Evolutionary conservation across 2,888 invertebrate species (phyloP), one percentile per base, ranked within the genome.

Genomic region (Acronicta aceris): DNA sequence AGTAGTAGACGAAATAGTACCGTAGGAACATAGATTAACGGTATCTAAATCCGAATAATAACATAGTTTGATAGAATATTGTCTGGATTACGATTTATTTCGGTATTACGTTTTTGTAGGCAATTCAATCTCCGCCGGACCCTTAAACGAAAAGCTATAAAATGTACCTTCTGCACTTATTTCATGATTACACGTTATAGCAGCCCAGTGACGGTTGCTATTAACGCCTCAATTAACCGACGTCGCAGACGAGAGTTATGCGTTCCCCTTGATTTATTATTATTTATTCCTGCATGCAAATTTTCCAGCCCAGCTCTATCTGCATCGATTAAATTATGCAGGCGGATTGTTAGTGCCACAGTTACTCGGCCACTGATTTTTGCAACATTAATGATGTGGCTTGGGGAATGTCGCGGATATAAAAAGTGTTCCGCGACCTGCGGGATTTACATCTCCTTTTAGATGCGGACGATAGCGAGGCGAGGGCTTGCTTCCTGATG

Each of bases 181-280:
- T 6, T 43, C 12, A 13, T 5, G 12, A 21, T 21, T 4, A 21
- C 12, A 43, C 21, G 48, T 30, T 40, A 45, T 48, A 71, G 25
- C 57, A 41, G 48, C 43, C 6, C 72, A 79, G 74, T 76, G 81
- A 71, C 72, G 73, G 68, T 48, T 38, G 59, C 83, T 77, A 84
- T 85, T 85, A 85, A 81, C 82, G 74, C 69, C 83, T 79, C 84
- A 79, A 81, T 84, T 82, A 82, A 76, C 77, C 71, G 70, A 73
- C 66, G 76, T 71, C 74, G 71, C 60, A 36, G 45, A 52, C 43
- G 33, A 75, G 75, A 80, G 77, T 71, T 72, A 73, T 78, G 71
- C 49, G 61, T 51, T 67, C 53, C 36, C 54, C 46, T 45, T 74
- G 74, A 84, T 79, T 80, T 67, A 67, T 67, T 49, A 65, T 58